Evolutionary conservation across 35 echinoderm and acorn worm species (phyloP).

Genomic region (Apostichopus japonicus): DNA sequence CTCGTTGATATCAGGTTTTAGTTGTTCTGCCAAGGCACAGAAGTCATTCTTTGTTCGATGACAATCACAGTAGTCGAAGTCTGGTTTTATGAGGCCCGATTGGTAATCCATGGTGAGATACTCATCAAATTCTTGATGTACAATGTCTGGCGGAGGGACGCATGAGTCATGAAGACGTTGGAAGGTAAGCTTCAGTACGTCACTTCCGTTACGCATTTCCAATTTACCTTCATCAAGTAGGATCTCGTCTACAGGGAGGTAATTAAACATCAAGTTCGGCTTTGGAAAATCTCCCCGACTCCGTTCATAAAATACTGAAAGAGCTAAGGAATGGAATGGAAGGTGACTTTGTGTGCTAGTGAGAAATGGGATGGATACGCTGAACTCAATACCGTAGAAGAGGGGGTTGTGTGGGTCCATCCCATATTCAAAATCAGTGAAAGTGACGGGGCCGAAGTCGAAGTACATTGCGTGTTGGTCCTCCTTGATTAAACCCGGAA

Average conservation of each 20-base stretch:
- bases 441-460: neutral
- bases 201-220: neutral
- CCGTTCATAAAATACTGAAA: neutral
- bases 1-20: neutral
- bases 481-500: neutral
- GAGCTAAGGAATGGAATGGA: neutral
- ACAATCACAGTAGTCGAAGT: neutral
- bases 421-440: neutral
- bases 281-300: neutral
- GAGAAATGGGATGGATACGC: neutral
- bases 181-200: neutral
- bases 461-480: conserved; percentile 19
- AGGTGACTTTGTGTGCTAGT: neutral
- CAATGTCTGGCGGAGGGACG: neutral
- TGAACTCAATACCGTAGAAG: neutral
- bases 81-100: neutral
- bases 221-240: neutral
- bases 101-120: neutral
- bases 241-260: neutral
- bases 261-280: neutral
- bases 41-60: neutral
- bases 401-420: too few relatives aligned
- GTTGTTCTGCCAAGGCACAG: neutral
- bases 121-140: neutral
- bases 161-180: neutral